phyloP scores from a whole-genome alignment of 2,113 vertebrate species.

The Otis tarda region DNA sequence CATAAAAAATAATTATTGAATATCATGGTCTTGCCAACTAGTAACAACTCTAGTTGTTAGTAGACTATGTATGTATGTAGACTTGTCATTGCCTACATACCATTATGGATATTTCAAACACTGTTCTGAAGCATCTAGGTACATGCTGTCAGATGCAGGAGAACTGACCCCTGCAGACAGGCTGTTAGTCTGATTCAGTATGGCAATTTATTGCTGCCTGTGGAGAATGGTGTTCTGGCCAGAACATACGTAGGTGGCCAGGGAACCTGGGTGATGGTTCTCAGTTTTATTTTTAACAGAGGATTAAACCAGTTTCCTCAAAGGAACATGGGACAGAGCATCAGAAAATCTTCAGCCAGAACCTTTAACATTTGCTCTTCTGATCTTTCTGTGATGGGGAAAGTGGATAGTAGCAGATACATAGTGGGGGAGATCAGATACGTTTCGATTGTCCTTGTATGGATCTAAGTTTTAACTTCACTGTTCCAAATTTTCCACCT shows the following conservation, averaged over 20 bases:
- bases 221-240: not conserved
- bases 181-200: not conserved
- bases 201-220: not conserved
- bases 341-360: not conserved
- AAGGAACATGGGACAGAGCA: not conserved
- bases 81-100: not conserved
- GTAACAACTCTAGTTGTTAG: not conserved
- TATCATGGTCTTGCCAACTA: not conserved
- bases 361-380: not conserved
- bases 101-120: not conserved
- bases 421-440: not conserved
- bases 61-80: too few species aligned
- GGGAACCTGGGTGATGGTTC: not conserved
- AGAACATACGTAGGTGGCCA: not conserved
- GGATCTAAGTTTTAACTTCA: not conserved
- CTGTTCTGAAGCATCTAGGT: not conserved
- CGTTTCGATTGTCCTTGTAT: not conserved
- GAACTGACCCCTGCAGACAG: not conserved
- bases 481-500: slow-evolving; percentile 33
- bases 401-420: not conserved
- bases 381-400: not conserved
- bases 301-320: not conserved
- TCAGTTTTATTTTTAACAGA: not conserved
- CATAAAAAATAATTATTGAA: not conserved
- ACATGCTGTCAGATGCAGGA: not conserved